A percentile compares a stretch with the other conserved stretches of the same genome.
These are phyloP conservation scores for Barnardius zonarius DNA, from an alignment of 2,113 vertebrate species.

Conservation along the genomic window DNA sequence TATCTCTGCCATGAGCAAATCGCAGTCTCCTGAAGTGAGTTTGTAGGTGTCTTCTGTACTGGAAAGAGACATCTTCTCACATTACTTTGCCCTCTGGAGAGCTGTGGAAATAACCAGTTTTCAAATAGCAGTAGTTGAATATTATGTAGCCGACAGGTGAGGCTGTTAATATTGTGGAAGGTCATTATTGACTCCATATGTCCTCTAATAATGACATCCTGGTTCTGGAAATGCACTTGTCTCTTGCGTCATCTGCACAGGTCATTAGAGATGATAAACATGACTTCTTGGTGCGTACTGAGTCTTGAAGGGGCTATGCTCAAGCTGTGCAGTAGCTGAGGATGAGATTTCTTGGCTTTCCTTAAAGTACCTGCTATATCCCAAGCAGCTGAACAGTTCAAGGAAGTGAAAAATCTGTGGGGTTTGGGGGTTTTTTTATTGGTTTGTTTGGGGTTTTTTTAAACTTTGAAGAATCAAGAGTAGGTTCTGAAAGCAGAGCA, in stretches of 20 bases:
- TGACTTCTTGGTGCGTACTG: neutral
- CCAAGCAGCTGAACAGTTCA: neutral
- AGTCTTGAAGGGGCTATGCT: slow-evolving; percentile 20
- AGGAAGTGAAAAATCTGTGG: neutral
- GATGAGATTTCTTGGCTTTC: neutral
- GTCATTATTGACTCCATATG: neutral
- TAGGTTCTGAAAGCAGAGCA: neutral
- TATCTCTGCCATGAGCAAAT: neutral
- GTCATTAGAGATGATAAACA: neutral
- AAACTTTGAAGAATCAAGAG: neutral
- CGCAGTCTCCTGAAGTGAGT: neutral
- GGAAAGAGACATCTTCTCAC: neutral
- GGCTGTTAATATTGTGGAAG: neutral
- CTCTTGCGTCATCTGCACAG: neutral
- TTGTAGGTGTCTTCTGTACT: neutral
- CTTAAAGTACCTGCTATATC: neutral
- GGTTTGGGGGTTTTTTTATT: neutral
- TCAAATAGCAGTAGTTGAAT: neutral
- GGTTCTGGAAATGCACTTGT: neutral
- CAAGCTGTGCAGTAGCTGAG: neutral
- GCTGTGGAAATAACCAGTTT: neutral
- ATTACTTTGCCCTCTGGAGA: neutral
- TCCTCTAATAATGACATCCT: slow-evolving; percentile 13
- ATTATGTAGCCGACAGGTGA: neutral
- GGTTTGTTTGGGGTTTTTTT: neutral